Percentiles rank a stretch among this genome's conserved stretches.
These are phyloP conservation scores for Cosmia pyralina DNA, from an alignment of 2,888 invertebrate species.

Conservation along the genomic window DNA sequence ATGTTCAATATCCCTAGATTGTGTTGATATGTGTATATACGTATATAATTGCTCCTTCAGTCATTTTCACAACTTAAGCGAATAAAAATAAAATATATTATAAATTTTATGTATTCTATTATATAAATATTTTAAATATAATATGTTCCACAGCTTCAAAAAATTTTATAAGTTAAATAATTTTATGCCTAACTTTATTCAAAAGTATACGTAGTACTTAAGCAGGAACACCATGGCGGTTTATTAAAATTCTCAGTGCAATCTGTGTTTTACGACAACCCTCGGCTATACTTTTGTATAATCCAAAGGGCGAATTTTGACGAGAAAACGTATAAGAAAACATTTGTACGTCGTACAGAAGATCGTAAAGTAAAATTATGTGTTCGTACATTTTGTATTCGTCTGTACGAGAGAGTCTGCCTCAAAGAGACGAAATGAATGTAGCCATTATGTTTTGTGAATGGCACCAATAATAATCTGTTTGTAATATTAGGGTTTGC, in stretches of 20 bases:
- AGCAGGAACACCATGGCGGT: conserved; percentile 57
- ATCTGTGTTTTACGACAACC: conserved; percentile 75
- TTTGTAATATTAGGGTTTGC: no score
- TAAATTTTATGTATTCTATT: no score
- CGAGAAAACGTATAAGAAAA: conserved; percentile 72
- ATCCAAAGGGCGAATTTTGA: conserved; percentile 71
- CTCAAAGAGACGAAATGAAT: conserved; percentile 11
- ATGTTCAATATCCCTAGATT: no score
- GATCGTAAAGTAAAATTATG: conserved; percentile 69
- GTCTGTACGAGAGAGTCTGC: conserved; percentile 2
- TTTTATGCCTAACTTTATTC: conserved; percentile 50
- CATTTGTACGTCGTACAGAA: conserved; percentile 68
- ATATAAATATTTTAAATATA: not conserved
- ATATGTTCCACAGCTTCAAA: not conserved
- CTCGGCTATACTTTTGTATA: conserved; percentile 71
- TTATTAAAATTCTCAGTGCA: conserved; percentile 78
- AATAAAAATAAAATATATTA: no score
- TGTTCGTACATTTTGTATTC: conserved; percentile 48
- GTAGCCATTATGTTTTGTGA: not conserved
- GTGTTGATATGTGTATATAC: no score
- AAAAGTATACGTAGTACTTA: conserved; percentile 54
- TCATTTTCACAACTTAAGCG: not conserved
- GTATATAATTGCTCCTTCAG: no score
- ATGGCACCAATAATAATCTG: conserved; percentile 6
- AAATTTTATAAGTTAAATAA: conserved; percentile 28